These are phyloP conservation scores for Bombus cullumanus DNA, from an alignment of 1,140 invertebrate species.

Conservation along the genomic window DNA sequence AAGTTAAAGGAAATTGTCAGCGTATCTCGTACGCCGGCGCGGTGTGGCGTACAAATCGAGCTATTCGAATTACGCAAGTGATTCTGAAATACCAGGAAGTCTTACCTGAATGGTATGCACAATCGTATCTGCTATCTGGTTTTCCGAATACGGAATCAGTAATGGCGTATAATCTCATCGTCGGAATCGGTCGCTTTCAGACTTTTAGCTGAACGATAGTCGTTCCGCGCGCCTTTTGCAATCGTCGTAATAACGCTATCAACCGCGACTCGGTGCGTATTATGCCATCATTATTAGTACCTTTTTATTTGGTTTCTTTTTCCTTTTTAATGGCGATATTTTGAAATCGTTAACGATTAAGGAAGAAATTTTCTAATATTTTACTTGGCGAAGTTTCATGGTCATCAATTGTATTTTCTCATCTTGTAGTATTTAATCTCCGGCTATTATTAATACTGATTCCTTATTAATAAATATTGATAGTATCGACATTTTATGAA, in stretches of 20 bases:
- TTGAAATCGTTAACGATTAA: background rate
- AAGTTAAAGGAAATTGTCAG: background rate
- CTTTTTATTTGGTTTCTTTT: background rate
- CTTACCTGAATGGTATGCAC: conserved; percentile 52
- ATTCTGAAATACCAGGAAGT: conserved; percentile 54
- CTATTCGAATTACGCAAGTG: conserved; percentile 47
- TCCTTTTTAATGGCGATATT: background rate
- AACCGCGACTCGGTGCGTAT: background rate
- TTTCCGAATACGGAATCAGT: conserved; percentile 47
- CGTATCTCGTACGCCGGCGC: background rate
- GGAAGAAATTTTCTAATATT: background rate
- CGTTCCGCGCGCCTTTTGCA: background rate
- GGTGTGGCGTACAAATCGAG: background rate
- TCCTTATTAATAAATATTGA: no score
- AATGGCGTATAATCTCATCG: conserved; percentile 44
- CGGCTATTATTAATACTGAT: no score
- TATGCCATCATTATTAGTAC: background rate
- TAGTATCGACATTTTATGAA: no score
- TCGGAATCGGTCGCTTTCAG: conserved; percentile 20
- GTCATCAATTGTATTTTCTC: background rate
- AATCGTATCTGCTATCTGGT: conserved; percentile 42
- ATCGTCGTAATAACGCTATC: conserved; percentile 30
- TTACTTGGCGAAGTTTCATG: background rate
- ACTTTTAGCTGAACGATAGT: conserved; percentile 9
- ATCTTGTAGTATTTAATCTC: no score